Percentiles rank a stretch among this genome's conserved stretches.
Evolutionary conservation across 2,797 vertebrate species (phyloP).

Genomic region (Tenualosa thibaudeaui): DNA sequence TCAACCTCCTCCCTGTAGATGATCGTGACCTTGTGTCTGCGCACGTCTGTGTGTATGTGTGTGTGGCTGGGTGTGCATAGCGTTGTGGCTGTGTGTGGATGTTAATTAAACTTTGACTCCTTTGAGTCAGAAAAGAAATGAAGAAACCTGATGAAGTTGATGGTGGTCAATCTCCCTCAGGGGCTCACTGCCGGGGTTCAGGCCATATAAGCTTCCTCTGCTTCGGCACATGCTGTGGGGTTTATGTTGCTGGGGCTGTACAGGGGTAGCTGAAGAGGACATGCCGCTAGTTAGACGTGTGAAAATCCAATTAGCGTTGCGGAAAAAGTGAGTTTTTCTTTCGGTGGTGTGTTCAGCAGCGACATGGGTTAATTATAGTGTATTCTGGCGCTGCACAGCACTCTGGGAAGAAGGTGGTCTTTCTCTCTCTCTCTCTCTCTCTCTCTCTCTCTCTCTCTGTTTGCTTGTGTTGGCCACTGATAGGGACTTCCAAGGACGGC

Average conservation of each 20-base stretch:
- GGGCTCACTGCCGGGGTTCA: not conserved
- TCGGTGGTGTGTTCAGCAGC: not conserved
- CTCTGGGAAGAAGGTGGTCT: not conserved
- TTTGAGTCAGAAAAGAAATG: not conserved
- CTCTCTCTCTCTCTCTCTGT: constrained; percentile 16
- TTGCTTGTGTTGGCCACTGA: not conserved
- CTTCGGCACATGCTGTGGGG: not conserved
- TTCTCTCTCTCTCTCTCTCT: not conserved
- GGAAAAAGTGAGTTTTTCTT: not conserved
- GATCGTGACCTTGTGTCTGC: not conserved
- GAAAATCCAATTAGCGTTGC: not conserved
- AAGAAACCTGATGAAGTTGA: not conserved
- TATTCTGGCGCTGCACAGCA: not conserved
- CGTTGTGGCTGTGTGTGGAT: not conserved
- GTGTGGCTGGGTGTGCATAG: not conserved
- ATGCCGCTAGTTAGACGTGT: not conserved
- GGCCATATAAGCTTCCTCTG: not conserved
- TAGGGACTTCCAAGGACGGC: not conserved
- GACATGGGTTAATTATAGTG: not conserved
- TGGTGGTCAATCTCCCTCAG: not conserved
- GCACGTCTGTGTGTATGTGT: not conserved
- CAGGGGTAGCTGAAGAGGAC: not conserved
- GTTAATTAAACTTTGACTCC: constrained; percentile 7
- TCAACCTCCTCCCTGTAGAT: not conserved
- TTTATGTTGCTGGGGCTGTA: not conserved